Evolutionary conservation across 2,113 vertebrate species (phyloP).

Genomic region (Anarhynchus alexandrinus): DNA sequence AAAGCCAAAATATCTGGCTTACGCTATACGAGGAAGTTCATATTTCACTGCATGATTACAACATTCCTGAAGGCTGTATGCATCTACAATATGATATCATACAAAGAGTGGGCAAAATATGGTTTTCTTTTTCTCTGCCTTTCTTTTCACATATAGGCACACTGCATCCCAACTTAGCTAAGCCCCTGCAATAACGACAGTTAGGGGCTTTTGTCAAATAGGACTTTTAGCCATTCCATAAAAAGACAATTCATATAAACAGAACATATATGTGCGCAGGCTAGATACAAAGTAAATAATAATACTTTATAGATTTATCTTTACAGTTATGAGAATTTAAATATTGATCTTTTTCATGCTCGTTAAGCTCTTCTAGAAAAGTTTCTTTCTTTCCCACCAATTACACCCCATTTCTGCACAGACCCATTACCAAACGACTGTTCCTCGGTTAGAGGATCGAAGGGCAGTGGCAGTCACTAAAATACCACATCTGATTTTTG

Average conservation of each 20-base stretch:
- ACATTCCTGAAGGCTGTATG: background rate
- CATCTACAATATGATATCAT: background rate
- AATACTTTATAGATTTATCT: background rate
- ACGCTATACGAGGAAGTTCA: background rate
- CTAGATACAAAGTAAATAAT: background rate
- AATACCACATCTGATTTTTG: background rate
- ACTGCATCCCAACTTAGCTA: background rate
- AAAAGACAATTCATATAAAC: background rate
- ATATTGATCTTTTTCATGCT: background rate
- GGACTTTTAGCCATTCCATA: background rate
- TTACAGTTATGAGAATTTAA: background rate
- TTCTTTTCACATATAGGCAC: background rate
- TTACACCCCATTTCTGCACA: background rate
- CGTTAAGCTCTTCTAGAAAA: background rate
- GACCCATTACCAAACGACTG: background rate
- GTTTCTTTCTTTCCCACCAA: background rate
- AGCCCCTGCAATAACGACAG: background rate
- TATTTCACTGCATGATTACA: background rate
- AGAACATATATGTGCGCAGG: background rate
- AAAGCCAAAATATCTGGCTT: constrained; percentile 29
- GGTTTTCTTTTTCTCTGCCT: background rate
- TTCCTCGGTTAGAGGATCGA: background rate
- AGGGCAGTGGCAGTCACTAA: background rate
- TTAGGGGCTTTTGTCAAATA: background rate
- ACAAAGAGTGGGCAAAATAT: background rate